phyloP scores from a whole-genome alignment of 2,888 invertebrate species.

The Thecocarcelia acutangulata region DNA sequence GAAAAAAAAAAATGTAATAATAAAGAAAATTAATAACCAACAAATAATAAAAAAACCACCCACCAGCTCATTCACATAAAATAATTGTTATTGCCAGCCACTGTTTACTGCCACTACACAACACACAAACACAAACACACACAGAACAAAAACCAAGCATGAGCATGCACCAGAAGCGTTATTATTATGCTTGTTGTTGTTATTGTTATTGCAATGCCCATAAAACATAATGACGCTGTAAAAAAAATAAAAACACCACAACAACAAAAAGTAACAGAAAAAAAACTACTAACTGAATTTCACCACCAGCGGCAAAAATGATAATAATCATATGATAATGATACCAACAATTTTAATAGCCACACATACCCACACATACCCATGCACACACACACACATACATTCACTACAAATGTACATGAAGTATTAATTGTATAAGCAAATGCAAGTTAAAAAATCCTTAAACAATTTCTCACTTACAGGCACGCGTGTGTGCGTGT shows the following conservation, averaged over 20 bases:
- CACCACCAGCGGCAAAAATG: conserved; percentile 46
- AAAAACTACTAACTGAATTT: conserved; percentile 39
- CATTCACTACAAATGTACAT: background rate
- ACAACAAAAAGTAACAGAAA: conserved; percentile 19
- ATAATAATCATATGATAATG: conserved; percentile 57
- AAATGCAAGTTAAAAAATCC: background rate
- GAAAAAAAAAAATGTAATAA: background rate
- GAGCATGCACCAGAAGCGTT: conserved; percentile 1
- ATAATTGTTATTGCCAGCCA: conserved; percentile 47
- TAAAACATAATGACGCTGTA: conserved; percentile 56
- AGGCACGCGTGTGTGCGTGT: background rate
- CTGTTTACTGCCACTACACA: conserved; percentile 7
- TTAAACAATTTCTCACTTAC: background rate
- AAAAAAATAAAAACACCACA: background rate
- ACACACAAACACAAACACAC: no score
- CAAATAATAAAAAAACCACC: conserved; percentile 18
- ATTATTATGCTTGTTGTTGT: conserved; percentile 26
- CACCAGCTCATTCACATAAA: conserved; percentile 41
- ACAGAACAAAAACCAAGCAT: background rate
- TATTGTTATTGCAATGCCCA: conserved; percentile 32
- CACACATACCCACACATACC: conserved; percentile 1
- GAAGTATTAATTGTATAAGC: background rate
- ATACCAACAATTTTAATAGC: conserved; percentile 29
- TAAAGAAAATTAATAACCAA: conserved; percentile 38
- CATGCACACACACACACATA: no score